Percentiles rank a stretch among this genome's conserved stretches.
Conservation (phyloP, 1,140 invertebrate genomes). For the Drosophila grimshawi region DNA sequence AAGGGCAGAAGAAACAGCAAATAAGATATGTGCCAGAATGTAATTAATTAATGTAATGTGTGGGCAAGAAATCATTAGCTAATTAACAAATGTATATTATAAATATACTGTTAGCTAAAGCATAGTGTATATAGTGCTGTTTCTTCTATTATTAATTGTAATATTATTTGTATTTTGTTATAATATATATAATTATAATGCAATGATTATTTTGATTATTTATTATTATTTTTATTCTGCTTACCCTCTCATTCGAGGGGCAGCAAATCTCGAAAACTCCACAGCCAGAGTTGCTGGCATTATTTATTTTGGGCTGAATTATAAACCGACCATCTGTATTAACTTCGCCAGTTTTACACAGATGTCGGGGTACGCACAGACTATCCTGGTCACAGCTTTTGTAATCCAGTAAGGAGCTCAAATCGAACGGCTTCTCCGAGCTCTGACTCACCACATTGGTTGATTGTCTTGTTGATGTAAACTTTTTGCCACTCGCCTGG, state of each 20-base stretch:
- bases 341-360: slow-evolving; percentile 50
- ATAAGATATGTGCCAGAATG: too few relatives aligned
- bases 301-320: slow-evolving; percentile 52
- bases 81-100: too few relatives aligned
- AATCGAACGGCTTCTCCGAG: neutral
- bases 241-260: slow-evolving; percentile 48
- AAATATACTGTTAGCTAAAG: too few relatives aligned
- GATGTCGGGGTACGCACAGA: slow-evolving; percentile 61
- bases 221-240: neutral
- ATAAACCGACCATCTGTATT: slow-evolving; percentile 59
- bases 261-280: slow-evolving; percentile 55
- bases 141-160: too few relatives aligned
- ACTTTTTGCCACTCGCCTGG: neutral
- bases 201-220: too few relatives aligned
- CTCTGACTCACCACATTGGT: neutral
- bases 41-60: too few relatives aligned
- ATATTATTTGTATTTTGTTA: neutral
- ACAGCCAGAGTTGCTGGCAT: slow-evolving; percentile 55
- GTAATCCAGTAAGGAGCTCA: slow-evolving; percentile 18
- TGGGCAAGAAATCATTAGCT: too few relatives aligned
- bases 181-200: too few relatives aligned
- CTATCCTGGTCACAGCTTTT: slow-evolving; percentile 40
- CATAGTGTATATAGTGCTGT: too few relatives aligned
- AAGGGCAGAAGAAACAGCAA: neutral
- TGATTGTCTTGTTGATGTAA: neutral